A percentile compares a stretch with the other conserved stretches of the same genome.
Conservation (phyloP, 53 echinoderm and acorn worm species). For the Arbacia lixula region DNA sequence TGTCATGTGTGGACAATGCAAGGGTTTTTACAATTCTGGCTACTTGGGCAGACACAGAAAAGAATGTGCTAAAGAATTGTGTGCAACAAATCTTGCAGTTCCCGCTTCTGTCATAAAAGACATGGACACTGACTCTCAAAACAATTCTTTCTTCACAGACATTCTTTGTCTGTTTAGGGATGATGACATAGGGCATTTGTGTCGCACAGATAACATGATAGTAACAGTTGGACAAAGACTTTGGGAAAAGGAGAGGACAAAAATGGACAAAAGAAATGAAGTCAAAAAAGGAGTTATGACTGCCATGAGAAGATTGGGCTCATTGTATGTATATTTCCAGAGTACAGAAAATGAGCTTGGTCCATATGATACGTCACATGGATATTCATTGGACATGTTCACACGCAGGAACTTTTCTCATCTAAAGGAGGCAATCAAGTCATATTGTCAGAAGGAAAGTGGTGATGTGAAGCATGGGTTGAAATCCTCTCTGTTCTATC, state of each 20-base stretch:
- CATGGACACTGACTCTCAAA: neutral
- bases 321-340: conserved; percentile 58
- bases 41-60: conserved; percentile 15
- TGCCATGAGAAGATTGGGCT: conserved; percentile 65
- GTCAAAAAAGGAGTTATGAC: conserved; percentile 72
- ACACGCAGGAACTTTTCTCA: conserved; percentile 55
- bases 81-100: neutral
- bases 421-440: conserved; percentile 60
- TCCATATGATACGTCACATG: conserved; percentile 3
- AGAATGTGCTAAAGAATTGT: conserved; percentile 2
- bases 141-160: neutral
- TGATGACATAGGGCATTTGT: neutral
- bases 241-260: conserved; percentile 64
- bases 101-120: neutral
- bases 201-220: neutral
- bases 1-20: conserved; percentile 8
- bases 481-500: conserved; percentile 68
- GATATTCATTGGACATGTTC: conserved; percentile 69
- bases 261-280: conserved; percentile 66
- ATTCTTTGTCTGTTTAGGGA: conserved; percentile 16
- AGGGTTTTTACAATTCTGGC: neutral
- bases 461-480: conserved; percentile 68
- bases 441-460: conserved; percentile 46
- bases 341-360: conserved; percentile 52
- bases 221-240: conserved; percentile 63